These are phyloP conservation scores for Pseudococcus viburni DNA, from an alignment of 2,888 invertebrate species.

Conservation along the genomic window DNA sequence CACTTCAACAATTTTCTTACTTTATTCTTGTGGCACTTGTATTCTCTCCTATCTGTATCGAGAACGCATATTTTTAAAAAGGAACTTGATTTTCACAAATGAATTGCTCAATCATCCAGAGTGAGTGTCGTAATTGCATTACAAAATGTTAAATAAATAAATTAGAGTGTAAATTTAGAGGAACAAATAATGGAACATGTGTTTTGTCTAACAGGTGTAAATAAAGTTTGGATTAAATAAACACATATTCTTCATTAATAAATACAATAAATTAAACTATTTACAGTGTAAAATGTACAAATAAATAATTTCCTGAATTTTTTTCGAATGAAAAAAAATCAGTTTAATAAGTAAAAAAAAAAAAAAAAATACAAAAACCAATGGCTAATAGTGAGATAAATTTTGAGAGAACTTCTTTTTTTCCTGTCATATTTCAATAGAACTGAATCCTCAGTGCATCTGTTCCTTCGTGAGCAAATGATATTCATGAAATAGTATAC, in stretches of 20 bases:
- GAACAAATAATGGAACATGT: neutral
- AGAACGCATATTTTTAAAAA: too few relatives aligned
- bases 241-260: neutral
- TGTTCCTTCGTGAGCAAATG: neutral
- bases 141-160: neutral
- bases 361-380: neutral
- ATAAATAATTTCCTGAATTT: neutral
- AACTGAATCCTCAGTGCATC: neutral
- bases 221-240: neutral
- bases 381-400: neutral
- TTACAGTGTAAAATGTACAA: neutral
- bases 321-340: neutral
- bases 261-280: neutral
- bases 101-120: neutral
- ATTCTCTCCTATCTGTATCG: too few relatives aligned
- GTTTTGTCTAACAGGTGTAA: neutral
- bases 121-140: neutral
- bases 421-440: too few relatives aligned
- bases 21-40: too few relatives aligned
- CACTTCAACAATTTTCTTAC: too few relatives aligned
- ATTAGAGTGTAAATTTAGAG: neutral
- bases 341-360: neutral
- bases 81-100: too few relatives aligned
- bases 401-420: too few relatives aligned
- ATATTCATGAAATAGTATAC: neutral